These are phyloP conservation scores for Eupsittula cactorum DNA, from an alignment of 2,113 vertebrate species.

Conservation along the genomic window DNA sequence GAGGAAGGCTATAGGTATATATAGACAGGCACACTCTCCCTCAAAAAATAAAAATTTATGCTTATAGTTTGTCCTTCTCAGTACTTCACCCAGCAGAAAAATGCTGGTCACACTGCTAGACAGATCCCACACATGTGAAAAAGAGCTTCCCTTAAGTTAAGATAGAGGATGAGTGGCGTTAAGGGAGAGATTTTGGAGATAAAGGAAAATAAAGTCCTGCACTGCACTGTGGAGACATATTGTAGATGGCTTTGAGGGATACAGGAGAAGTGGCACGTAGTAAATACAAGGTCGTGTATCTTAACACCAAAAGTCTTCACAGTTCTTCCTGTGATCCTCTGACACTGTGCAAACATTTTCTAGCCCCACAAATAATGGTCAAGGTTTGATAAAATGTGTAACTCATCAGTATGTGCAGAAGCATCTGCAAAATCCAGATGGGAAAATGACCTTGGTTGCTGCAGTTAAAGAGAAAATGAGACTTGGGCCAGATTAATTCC, in stretches of 20 bases:
- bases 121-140: background rate
- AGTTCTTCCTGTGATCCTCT: background rate
- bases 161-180: background rate
- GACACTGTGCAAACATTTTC: background rate
- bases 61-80: background rate
- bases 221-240: background rate
- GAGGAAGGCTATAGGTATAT: background rate
- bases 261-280: background rate
- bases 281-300: background rate
- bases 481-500: slow-evolving; percentile 48
- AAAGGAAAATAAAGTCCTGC: background rate
- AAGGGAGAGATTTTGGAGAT: background rate
- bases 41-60: background rate
- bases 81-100: background rate
- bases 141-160: background rate
- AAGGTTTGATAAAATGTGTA: slow-evolving; percentile 32
- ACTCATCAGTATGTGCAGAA: slow-evolving; percentile 42
- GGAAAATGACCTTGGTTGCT: slow-evolving; percentile 53
- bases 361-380: background rate
- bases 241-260: background rate
- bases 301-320: background rate
- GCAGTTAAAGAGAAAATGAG: slow-evolving; percentile 53
- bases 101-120: background rate
- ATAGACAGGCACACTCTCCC: background rate
- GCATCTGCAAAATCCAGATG: slow-evolving; percentile 42